Evolutionary conservation across 1,140 invertebrate species (phyloP).

Genomic region (Pogonomyrmex barbatus): DNA sequence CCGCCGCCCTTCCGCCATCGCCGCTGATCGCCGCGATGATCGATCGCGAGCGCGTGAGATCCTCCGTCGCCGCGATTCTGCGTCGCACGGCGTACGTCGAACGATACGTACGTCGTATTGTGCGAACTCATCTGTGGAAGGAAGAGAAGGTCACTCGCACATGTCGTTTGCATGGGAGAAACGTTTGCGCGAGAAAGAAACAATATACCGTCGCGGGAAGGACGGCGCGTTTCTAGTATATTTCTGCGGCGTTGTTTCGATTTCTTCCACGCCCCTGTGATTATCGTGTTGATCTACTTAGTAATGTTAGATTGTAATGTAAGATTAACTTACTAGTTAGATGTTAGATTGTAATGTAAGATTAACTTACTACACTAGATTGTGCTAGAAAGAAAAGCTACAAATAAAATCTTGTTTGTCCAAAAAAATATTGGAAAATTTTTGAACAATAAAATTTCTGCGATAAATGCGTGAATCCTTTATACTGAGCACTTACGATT

Average conservation of each 20-base stretch:
- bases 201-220: not conserved
- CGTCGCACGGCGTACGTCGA: not conserved
- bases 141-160: not conserved
- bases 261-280: not conserved
- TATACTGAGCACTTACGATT: not conserved
- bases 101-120: not conserved
- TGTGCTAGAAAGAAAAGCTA: not conserved
- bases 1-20: not conserved
- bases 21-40: conserved; percentile 47
- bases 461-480: not conserved
- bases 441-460: not conserved
- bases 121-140: not conserved
- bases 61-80: not conserved
- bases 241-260: not conserved
- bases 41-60: conserved; percentile 52
- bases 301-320: not conserved
- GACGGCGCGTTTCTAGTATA: not conserved
- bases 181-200: not conserved
- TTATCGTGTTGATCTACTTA: conserved; percentile 23
- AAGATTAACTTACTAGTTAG: not conserved
- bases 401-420: not conserved
- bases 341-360: no score
- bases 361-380: not conserved
- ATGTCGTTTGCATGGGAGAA: conserved; percentile 26
- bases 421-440: not conserved